Conservation (phyloP, 2,888 invertebrate genomes). For the Pammene aurita region DNA sequence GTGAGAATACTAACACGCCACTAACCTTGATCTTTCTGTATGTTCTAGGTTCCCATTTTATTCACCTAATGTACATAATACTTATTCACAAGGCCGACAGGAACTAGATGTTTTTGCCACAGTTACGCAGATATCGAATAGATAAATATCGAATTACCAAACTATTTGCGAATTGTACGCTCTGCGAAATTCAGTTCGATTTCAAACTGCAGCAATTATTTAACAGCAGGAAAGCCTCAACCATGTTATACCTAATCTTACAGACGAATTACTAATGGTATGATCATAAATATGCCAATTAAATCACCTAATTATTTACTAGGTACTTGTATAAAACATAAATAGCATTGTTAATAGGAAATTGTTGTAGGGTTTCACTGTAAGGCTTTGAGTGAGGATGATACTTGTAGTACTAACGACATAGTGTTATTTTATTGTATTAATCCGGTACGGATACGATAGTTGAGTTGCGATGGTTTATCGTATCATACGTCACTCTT, state of each 20-base stretch:
- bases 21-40: constrained; percentile 19
- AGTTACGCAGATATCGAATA: constrained; percentile 34
- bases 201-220: constrained; percentile 11
- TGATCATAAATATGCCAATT: neutral
- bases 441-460: neutral
- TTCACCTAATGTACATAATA: constrained; percentile 33
- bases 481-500: too few relatives aligned
- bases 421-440: neutral
- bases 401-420: neutral
- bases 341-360: neutral
- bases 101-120: constrained; percentile 37
- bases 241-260: neutral
- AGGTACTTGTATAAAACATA: neutral
- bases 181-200: constrained; percentile 1
- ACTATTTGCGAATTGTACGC: constrained; percentile 31
- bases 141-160: constrained; percentile 36
- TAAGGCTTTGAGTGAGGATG: neutral
- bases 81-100: constrained; percentile 38
- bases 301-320: constrained; percentile 15
- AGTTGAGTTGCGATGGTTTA: too few relatives aligned
- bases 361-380: constrained; percentile 2
- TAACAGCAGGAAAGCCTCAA: constrained; percentile 16
- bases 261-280: neutral
- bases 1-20: neutral
- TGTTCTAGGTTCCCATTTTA: constrained; percentile 36